phyloP scores from a whole-genome alignment of 2,797 vertebrate species.

The Platalea minor region DNA sequence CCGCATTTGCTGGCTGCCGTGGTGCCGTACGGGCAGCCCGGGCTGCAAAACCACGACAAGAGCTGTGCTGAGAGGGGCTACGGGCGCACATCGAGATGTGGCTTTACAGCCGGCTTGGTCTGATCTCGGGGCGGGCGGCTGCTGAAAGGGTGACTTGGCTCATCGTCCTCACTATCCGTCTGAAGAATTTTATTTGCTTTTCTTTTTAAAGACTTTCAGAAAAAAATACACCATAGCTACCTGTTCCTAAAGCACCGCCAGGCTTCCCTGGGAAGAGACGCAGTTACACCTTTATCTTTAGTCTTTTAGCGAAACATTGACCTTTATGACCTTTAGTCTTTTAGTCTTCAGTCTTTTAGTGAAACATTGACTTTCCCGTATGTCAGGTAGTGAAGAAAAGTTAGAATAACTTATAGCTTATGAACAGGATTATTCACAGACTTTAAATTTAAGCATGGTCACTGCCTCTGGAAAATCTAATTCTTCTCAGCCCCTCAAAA shows the following conservation, averaged over 20 bases:
- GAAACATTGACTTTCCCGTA: neutral
- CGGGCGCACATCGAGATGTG: fast-evolving
- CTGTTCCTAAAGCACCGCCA: neutral
- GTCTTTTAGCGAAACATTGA: neutral
- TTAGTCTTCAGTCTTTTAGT: no score
- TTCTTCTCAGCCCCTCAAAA: neutral
- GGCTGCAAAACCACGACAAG: neutral
- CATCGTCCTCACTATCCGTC: fast-evolving
- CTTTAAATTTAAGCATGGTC: neutral
- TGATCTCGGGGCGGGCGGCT: neutral
- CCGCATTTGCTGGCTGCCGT: fast-evolving
- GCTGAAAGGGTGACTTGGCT: neutral
- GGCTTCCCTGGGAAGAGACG: neutral
- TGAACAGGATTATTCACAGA: neutral
- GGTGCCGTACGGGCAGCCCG: fast-evolving
- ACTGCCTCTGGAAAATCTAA: neutral
- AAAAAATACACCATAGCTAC: neutral
- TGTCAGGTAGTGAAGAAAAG: neutral
- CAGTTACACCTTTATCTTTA: no score
- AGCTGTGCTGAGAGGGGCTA: neutral
- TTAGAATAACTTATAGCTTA: neutral
- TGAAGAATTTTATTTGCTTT: neutral
- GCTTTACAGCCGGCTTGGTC: neutral
- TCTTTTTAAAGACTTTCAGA: neutral
- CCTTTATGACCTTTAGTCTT: no score